Conservation (phyloP, 2,888 invertebrate species). For the Agrotis ipsilon region DNA sequence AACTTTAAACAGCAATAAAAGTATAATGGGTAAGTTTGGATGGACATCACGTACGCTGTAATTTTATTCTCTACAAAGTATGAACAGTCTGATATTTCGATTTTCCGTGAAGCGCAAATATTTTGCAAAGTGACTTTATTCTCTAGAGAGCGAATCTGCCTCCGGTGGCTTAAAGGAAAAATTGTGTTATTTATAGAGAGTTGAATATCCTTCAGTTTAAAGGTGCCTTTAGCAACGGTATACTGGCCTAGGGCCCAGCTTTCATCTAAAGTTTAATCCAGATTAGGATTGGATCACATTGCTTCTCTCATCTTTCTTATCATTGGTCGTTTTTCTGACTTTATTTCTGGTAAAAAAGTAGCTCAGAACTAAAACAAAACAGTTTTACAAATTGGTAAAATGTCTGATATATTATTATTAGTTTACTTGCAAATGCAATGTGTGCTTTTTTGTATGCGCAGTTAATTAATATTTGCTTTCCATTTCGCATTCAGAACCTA, state of each 20-base stretch:
- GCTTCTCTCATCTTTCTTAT: too few species aligned
- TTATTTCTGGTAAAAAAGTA: too few species aligned
- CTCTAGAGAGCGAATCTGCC: slow-evolving; percentile 8
- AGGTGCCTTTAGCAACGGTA: slow-evolving; percentile 62
- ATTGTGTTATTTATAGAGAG: slow-evolving; percentile 31
- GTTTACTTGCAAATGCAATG: slow-evolving; percentile 16
- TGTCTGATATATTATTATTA: slow-evolving; percentile 10
- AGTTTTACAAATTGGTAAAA: slow-evolving; percentile 40
- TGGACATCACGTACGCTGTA: slow-evolving; percentile 24
- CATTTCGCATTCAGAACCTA: neutral
- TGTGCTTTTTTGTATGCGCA: slow-evolving; percentile 17
- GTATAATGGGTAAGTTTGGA: slow-evolving; percentile 28
- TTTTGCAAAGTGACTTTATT: slow-evolving; percentile 23
- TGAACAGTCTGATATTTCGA: neutral
- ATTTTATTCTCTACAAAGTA: slow-evolving; percentile 17
- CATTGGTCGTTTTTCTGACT: too few species aligned
- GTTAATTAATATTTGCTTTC: slow-evolving; percentile 38
- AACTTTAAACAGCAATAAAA: slow-evolving; percentile 31
- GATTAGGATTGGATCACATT: too few species aligned
- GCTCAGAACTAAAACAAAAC: too few species aligned
- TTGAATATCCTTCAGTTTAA: too few species aligned
- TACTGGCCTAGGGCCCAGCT: slow-evolving; percentile 8
- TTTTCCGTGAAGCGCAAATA: slow-evolving; percentile 17
- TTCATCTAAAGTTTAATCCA: too few species aligned
- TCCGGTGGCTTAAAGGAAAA: slow-evolving; percentile 37